Base-by-base conservation (phyloP, 2,113 vertebrate species). In the Egretta garzetta region DNA sequence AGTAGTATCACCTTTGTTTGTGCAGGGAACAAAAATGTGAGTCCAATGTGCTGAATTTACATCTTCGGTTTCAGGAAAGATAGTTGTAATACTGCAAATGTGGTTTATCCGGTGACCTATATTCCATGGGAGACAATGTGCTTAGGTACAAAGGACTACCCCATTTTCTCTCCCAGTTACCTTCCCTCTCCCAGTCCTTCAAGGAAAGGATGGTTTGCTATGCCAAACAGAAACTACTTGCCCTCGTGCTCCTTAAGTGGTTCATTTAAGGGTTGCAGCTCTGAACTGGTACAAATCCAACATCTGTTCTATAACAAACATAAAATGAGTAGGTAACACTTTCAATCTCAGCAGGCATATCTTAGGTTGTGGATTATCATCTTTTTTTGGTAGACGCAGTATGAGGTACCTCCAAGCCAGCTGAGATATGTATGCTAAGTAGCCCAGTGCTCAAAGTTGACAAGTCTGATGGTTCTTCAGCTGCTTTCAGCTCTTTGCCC, bases 1-100 rank as follows among this genome's bases (percentile, higher is more conserved):
- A 70, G 82, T 45, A 86, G 28, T 37, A 88, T 86, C 82, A 92
- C 59, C 23, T 92, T 94, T 94, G 50, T 91, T 96, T 97, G 60
- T 88, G n/a, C 28, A 59, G 28, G 71, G 37, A 93, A 86, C 30
- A 96, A 70, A 93, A 90, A 82, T 8, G 13, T 1, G 63, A 95
- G 83, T 74, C 19, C 39, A 60, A 6, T 53, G 43, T 0, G 0
- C 24, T 76, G 80, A 80, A 74, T 91, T 76, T 90, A 17, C 43
- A 67, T 80, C 41, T 86, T 77, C 74, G 23, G 14, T 84, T 94
- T 88, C 52, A 63, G 64, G 43, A 95, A 91, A 84, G 37, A 68
- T 53, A 63, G 26, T 45, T 63, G 52, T 19, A 58, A 23, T 39
- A 56, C 19, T 74, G 56, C 11, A 47, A 67, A 80, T 33, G 10